Percentiles rank a stretch among this genome's conserved stretches.
These are phyloP conservation scores for Pterocles orientalis DNA, from an alignment of 2,113 vertebrate genomes.

Conservation along the genomic window DNA sequence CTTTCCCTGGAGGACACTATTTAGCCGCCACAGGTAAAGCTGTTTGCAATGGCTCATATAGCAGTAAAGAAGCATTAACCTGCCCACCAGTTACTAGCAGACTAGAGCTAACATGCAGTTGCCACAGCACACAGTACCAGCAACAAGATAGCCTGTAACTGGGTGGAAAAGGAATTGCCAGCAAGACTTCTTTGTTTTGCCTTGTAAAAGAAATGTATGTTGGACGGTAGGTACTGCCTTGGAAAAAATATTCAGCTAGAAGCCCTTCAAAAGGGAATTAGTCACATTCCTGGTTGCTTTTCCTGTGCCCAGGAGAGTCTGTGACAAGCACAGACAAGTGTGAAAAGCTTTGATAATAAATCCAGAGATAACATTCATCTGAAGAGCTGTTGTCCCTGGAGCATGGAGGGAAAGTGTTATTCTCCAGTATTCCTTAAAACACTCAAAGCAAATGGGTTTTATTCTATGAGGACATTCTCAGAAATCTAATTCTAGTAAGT, in stretches of 20 bases:
- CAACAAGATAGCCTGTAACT: background rate
- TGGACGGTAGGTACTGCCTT: background rate
- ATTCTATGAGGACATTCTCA: background rate
- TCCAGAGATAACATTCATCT: constrained; percentile 13
- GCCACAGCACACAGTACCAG: background rate
- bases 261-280: background rate
- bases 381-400: background rate
- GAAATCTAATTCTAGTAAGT: background rate
- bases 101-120: background rate
- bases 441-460: background rate
- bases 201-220: background rate
- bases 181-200: background rate
- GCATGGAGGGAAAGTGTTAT: background rate
- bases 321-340: constrained; percentile 37
- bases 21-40: background rate
- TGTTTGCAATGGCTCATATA: background rate
- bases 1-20: background rate
- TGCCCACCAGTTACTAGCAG: background rate
- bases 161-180: background rate
- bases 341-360: constrained; percentile 53
- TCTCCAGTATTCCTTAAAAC: constrained; percentile 17
- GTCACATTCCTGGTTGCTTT: background rate
- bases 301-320: background rate
- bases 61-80: background rate
- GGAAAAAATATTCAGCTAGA: background rate